phyloP scores from a whole-genome alignment of 2,113 vertebrate species.

The Notiomystis cincta region DNA sequence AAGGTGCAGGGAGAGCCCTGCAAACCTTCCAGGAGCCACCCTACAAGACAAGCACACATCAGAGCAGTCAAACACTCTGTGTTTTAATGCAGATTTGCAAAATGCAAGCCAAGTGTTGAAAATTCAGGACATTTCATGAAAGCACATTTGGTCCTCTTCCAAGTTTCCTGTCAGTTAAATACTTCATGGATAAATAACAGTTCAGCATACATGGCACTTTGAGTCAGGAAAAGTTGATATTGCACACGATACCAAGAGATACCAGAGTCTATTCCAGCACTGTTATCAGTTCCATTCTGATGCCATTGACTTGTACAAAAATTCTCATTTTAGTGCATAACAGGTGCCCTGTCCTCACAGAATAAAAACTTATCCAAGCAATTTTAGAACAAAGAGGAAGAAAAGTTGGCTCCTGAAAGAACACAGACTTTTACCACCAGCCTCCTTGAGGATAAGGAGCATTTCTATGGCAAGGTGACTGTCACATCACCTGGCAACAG shows the following conservation, averaged over 20 bases:
- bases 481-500: not conserved
- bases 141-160: constrained; percentile 67
- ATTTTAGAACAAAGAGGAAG: not conserved
- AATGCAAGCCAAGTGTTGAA: constrained; percentile 58
- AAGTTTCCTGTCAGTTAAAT: constrained; percentile 57
- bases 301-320: not conserved
- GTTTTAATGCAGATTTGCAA: constrained; percentile 74
- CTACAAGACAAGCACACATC: not conserved
- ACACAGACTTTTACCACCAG: not conserved
- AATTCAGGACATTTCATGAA: constrained; percentile 55
- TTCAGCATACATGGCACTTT: constrained; percentile 47
- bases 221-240: constrained; percentile 56
- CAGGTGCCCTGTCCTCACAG: not conserved
- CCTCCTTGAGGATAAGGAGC: not conserved
- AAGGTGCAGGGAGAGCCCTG: not conserved
- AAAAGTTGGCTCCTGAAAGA: not conserved
- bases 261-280: constrained; percentile 35
- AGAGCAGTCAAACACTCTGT: not conserved
- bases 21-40: not conserved
- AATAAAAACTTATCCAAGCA: not conserved
- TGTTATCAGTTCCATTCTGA: not conserved
- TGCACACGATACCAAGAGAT: constrained; percentile 68
- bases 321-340: not conserved
- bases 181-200: constrained; percentile 51
- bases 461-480: not conserved